Evolutionary conservation across 2,888 invertebrate genomes (phyloP), one percentile per base, ranked within the genome.

Genomic region (Syrista parreyssii): DNA sequence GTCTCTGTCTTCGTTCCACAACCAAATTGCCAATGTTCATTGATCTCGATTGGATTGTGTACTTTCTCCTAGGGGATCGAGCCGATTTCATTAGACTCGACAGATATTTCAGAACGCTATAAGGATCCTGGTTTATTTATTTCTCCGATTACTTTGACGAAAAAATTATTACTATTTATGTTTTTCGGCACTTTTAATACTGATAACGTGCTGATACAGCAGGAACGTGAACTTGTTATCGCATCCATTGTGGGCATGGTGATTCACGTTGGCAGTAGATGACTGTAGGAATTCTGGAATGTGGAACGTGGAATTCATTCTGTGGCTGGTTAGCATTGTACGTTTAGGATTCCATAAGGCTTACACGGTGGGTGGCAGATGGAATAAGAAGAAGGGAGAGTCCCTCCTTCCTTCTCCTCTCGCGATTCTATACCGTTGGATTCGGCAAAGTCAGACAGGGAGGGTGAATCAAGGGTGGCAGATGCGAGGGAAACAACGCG

Each of bases 281-380:
- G 71, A 32, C 71, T 23, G 12, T 1, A 55, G 15, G 71, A 71
- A n/a, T 71, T 31, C 71, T 4, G 71, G 71, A 71, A 71, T 33
- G 71, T 32, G 33, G 71, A 71, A 71, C 23, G 71, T 23, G 33
- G 71, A 71, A 71, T 71, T 11, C 71, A 71, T 71, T 71, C 71
- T 12, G 71, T 11, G 33, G 31, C 31, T 11, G 71, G 12, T 71
- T 33, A 33, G 71, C 71, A 71, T 71, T 71, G 71, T 71, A 33
- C 71, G 71, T 35, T 74, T 35, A 35, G 74, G n/a, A 74, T 74
- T 74, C 74, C 74, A 33, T 74, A n/a, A 74, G 36, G 31, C 74
- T 30, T 31, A 76, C 88, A 79, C 83, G 80, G 88, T 88, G 88
- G 89, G 88, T 88, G 88, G 88, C 85, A 84, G 84, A 86, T 84